phyloP scores from a whole-genome alignment of 92 coral and sea anemone genomes.

The Muricea muricata region DNA sequence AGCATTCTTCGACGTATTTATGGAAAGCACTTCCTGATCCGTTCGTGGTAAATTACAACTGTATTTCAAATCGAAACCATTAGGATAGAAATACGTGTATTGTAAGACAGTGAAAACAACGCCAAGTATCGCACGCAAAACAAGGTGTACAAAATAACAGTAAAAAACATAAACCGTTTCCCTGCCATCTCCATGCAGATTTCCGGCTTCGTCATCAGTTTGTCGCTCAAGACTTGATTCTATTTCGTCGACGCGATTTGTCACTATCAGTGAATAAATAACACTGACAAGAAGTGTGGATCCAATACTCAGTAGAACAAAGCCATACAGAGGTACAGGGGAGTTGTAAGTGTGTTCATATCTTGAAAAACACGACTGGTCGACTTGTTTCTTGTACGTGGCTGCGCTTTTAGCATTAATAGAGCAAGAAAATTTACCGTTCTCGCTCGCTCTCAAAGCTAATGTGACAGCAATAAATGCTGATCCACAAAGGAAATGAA shows the following conservation, averaged over 20 bases:
- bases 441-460: background rate
- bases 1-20: too few relatives aligned
- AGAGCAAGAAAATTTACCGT: background rate
- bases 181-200: conserved; percentile 25
- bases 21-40: too few relatives aligned
- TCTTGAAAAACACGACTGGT: conserved; percentile 45
- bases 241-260: conserved; percentile 57
- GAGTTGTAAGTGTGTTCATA: conserved; percentile 56
- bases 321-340: conserved; percentile 53
- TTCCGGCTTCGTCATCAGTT: conserved; percentile 40
- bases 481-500: background rate
- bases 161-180: conserved; percentile 18
- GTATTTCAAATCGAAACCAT: background rate
- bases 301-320: conserved; percentile 32
- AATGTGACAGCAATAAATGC: background rate
- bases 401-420: background rate
- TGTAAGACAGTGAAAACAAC: background rate
- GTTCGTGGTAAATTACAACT: background rate
- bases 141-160: background rate
- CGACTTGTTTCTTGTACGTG: conserved; percentile 9
- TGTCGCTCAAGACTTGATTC: conserved; percentile 55
- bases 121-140: background rate
- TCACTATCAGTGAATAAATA: conserved; percentile 40
- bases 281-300: conserved; percentile 21
- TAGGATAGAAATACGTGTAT: background rate